These are phyloP conservation scores for Liolophura sinensis DNA, from an alignment of 1,140 invertebrate species.

Conservation along the genomic window DNA sequence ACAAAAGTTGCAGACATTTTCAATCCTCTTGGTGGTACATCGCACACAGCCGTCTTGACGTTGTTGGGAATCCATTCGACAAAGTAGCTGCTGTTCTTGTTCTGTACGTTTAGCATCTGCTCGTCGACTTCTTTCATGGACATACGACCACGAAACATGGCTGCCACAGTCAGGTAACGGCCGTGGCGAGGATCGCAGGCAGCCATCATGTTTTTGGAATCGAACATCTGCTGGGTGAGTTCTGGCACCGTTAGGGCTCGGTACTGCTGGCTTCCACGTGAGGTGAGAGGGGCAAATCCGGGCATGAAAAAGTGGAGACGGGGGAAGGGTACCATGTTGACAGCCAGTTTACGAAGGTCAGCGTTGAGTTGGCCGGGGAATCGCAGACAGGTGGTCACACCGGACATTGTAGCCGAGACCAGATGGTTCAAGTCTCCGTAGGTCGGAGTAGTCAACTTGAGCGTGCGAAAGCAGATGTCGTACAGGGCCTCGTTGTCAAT, in stretches of 20 bases:
- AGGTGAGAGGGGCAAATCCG: slow-evolving; percentile 73
- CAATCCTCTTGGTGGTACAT: slow-evolving; percentile 86
- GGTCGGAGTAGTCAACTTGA: slow-evolving; percentile 73
- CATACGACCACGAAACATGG: slow-evolving; percentile 79
- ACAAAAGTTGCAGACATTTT: slow-evolving; percentile 86
- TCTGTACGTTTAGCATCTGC: slow-evolving; percentile 48
- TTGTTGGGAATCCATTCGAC: slow-evolving; percentile 94
- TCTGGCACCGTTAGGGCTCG: slow-evolving; percentile 64
- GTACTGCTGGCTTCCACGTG: slow-evolving; percentile 63
- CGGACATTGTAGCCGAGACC: slow-evolving; percentile 83
- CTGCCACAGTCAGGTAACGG: slow-evolving; percentile 73
- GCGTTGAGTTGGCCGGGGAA: slow-evolving; percentile 84
- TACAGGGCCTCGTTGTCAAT: slow-evolving; percentile 80
- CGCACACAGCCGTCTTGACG: slow-evolving; percentile 87
- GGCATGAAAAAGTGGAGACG: slow-evolving; percentile 82
- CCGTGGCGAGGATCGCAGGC: slow-evolving; percentile 73
- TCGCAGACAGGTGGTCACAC: slow-evolving; percentile 74
- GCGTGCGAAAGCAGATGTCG: slow-evolving; percentile 75
- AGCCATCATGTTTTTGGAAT: slow-evolving; percentile 77
- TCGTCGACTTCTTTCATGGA: slow-evolving; percentile 66
- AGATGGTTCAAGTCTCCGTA: slow-evolving; percentile 69
- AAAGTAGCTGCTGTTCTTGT: slow-evolving; percentile 71
- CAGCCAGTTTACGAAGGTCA: slow-evolving; percentile 81
- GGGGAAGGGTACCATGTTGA: slow-evolving; percentile 76
- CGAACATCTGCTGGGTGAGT: slow-evolving; percentile 71